Percentiles rank a stretch among this genome's conserved stretches.
phyloP scores from a whole-genome alignment of 2,888 invertebrate genomes.

The Labia minor region DNA sequence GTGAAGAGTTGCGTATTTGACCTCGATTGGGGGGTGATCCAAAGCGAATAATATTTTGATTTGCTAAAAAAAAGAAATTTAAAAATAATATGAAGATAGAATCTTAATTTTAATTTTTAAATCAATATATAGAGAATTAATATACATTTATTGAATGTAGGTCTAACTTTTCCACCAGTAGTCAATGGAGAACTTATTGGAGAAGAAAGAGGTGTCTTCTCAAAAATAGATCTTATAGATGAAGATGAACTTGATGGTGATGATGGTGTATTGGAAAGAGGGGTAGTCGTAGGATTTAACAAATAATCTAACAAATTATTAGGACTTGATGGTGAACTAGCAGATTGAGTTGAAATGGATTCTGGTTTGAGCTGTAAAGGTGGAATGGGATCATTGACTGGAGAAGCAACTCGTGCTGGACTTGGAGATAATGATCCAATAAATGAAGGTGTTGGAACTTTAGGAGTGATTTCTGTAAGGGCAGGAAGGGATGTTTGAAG shows the following conservation, averaged over 20 bases:
- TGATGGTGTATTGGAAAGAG: neutral
- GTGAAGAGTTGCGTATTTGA: neutral
- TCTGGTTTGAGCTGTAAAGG: too few relatives aligned
- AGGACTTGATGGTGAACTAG: too few relatives aligned
- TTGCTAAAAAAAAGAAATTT: neutral
- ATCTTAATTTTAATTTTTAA: too few relatives aligned
- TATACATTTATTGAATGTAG: neutral
- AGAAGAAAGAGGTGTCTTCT: neutral
- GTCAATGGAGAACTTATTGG: constrained; percentile 18
- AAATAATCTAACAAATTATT: too few relatives aligned
- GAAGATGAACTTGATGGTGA: neutral
- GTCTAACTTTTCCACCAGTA: neutral
- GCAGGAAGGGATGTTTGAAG: constrained; percentile 32
- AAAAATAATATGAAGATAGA: too few relatives aligned
- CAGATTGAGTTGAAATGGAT: too few relatives aligned
- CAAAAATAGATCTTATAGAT: neutral
- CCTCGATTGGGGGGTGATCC: neutral
- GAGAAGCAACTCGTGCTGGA: too few relatives aligned
- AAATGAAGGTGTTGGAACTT: neutral
- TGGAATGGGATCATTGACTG: too few relatives aligned
- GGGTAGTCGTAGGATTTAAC: neutral
- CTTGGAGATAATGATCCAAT: too few relatives aligned
- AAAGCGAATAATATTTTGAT: neutral
- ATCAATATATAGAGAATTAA: neutral
- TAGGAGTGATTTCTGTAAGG: neutral